Base-by-base conservation (phyloP, 1,140 invertebrate species). In the Melanaphis sacchari region DNA sequence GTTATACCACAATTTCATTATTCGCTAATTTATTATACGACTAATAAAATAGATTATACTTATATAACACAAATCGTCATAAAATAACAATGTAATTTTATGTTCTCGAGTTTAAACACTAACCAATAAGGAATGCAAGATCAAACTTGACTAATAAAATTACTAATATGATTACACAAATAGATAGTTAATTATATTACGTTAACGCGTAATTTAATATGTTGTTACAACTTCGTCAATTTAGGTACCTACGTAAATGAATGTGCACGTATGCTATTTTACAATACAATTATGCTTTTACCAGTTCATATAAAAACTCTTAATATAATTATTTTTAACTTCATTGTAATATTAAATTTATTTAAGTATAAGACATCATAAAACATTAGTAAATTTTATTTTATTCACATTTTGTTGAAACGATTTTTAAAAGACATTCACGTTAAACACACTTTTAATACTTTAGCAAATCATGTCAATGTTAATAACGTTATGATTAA, bases 81-180 rank as follows among this genome's bases (percentile, higher is more conserved):
- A 76, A 76, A 76, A 76, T n/a, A 76, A 36, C 59, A 76, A 76
- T 76, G 59, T 76, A 18, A 76, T n/a, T 76, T 76, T 76, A 76
- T 36, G n/a, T 18, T 76, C n/a, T n/a, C 4, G 36, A 76, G 18
- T 76, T 76, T 76, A n/a, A 76, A 36, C 31, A 15, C 5, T n/a
- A 76, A n/a, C 59, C 59, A 76, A 76, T n/a, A 76, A n/a, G 59
- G 59, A 76, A 76, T 76, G 31, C n/a, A n/a, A n/a, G 59, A 76
- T 76, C 59, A 5, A n/a, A 66, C 31, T n/a, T 18, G 0, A n/a
- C 15, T n/a, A n/a, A 76, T n/a, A n/a, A 76, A n/a, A 76, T n/a
- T 5, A 76, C 15, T 76, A 76, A 76, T n/a, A n/a, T 76, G 31
- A 76, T 76, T 76, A 36, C 59, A n/a, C n/a, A 15, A 36, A n/a